A percentile compares a stretch with the other conserved stretches of the same genome.
Evolutionary conservation across 2,888 invertebrate genomes (phyloP).

Genomic region (Epirrhoe alternata): DNA sequence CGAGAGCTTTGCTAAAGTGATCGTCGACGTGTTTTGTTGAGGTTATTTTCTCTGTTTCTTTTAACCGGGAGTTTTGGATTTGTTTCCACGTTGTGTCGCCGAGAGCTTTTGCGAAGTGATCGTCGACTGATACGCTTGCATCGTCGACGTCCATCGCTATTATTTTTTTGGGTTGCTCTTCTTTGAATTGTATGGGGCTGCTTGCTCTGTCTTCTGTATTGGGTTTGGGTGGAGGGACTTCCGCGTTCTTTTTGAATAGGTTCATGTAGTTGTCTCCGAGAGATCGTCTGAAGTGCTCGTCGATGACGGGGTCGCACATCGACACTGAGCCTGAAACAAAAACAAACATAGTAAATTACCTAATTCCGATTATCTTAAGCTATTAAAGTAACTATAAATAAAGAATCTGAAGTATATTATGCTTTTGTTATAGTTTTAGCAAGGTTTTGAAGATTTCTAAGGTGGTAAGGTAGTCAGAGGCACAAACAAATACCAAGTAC

Average conservation of each 20-base stretch:
- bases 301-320: conserved; percentile 95
- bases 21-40: conserved; percentile 89
- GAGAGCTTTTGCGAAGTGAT: conserved; percentile 96
- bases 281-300: conserved; percentile 97
- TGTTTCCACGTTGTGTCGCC: conserved; percentile 94
- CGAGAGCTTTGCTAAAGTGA: conserved; percentile 95
- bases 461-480: too few relatives aligned
- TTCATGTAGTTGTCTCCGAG: conserved; percentile 92
- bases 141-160: conserved; percentile 86
- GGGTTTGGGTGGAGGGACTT: conserved; percentile 68
- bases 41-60: conserved; percentile 71
- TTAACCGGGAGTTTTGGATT: conserved; percentile 86
- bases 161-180: conserved; percentile 72
- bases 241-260: conserved; percentile 86
- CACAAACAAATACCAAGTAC: too few relatives aligned
- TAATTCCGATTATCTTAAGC: not conserved
- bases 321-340: conserved; percentile 86
- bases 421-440: too few relatives aligned
- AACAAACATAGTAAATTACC: conserved; percentile 6
- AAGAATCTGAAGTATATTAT: too few relatives aligned
- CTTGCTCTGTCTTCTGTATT: conserved; percentile 80
- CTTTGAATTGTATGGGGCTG: conserved; percentile 79
- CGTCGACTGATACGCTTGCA: conserved; percentile 90
- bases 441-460: too few relatives aligned
- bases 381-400: too few relatives aligned